Base-by-base conservation (phyloP, 2,113 vertebrate genomes). In the Ciconia boyciana region DNA sequence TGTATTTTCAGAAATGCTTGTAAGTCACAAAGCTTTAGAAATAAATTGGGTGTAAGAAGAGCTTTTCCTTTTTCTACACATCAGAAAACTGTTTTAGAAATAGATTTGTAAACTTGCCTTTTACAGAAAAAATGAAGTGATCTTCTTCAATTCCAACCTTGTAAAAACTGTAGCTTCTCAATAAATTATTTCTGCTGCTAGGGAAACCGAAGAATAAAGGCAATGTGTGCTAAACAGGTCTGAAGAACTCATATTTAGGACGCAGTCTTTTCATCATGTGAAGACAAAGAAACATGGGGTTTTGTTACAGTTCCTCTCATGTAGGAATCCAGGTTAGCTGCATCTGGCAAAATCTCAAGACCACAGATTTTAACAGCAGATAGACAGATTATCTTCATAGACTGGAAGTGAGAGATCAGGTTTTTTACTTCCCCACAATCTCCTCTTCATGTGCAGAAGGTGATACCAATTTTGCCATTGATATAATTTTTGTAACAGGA, bases 21-120 rank as follows among this genome's bases (percentile, higher is more conserved):
- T 87, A 97, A 94, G 57, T 94, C 93, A 87, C 31, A 69, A 93
- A 90, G 80, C 66, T 68, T 80, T 89, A 90, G 64, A 70, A 72
- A 75, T 18, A 90, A 39, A 60, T 26, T 69, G 12, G 22, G 75
- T 89, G 66, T 60, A 70, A 72, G 60, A 32, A 19, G 24, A 88
- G 43, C 36, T 66, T 86, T 94, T 90, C 78, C 87, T 71, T 74
- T 36, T 43, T 79, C 49, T 85, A 85, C 58, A 72, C 10, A 19
- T 80, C 36, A 77, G 58, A 69, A 77, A 69, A 52, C 7, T 55
- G 6, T 34, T 89, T 80, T 52, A 75, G 72, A 77, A 86, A 74
- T 5, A 82, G n/a, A 34, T 91, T 64, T 76, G 41, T 54, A 84
- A 84, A 61, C 48, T 76, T 72, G 31, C 6, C 13, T 86, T 88